phyloP scores from a whole-genome alignment of 2,797 vertebrate genomes.

The Liparis tanakae region DNA sequence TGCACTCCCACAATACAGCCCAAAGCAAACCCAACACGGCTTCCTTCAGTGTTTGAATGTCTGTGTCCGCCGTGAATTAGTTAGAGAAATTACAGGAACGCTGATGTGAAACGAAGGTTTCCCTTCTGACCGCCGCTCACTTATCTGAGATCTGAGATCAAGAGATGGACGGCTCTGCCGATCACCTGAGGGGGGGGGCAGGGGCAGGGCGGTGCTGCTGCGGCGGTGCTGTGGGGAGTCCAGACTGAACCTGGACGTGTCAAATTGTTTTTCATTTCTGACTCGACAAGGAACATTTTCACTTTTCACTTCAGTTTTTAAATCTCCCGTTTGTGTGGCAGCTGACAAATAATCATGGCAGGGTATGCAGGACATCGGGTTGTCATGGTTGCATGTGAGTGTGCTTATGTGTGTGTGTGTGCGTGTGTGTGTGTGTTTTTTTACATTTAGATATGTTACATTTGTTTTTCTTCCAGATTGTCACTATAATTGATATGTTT shows the following conservation, averaged over 20 bases:
- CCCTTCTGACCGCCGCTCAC: background rate
- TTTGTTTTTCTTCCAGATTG: background rate
- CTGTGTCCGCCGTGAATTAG: conserved; percentile 12
- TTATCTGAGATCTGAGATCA: background rate
- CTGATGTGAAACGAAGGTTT: conserved; percentile 4
- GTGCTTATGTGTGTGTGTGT: conserved; percentile 6
- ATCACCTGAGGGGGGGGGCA: background rate
- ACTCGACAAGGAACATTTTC: conserved; percentile 8
- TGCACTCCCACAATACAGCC: conserved; percentile 53
- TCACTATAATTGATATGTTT: background rate
- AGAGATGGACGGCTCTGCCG: background rate
- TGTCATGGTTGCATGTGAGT: conserved; percentile 12
- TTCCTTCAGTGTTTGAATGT: conserved; percentile 12
- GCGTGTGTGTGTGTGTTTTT: conserved; percentile 11
- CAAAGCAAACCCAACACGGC: conserved; percentile 46
- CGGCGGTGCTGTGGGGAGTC: background rate
- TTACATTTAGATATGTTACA: background rate
- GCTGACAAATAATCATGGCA: conserved; percentile 61
- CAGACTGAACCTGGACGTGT: conserved; percentile 2
- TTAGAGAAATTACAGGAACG: background rate
- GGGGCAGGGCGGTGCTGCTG: background rate
- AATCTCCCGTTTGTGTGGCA: conserved; percentile 50
- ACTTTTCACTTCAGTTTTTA: conserved; percentile 29
- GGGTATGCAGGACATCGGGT: conserved; percentile 36
- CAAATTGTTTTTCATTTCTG: conserved; percentile 8